Base-by-base conservation (phyloP, 2,797 vertebrate species). In the Vespertilio murinus region DNA sequence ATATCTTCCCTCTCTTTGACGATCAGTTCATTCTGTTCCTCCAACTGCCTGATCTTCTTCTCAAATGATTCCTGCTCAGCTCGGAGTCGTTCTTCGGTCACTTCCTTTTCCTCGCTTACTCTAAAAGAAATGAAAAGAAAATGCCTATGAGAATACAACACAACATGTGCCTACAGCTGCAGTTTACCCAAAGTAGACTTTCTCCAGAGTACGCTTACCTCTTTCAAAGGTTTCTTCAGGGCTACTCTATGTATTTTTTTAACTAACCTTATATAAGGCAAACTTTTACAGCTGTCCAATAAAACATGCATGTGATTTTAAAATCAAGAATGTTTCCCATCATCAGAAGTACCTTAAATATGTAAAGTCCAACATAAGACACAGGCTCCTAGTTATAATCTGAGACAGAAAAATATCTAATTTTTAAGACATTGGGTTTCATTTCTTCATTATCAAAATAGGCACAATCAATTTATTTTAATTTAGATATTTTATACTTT, bases 91-190 rank as follows among this genome's bases (percentile, higher is more conserved):
- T 99, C 99, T 91, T 99, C 98, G 0, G 99, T 99, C 97, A 99
- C 99, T 79, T 99, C 99, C 96, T 99, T 99, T 98, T 99, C 99
- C 97, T 99, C 99, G 25, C 99, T 99, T 93, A 99, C 98, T 98
- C 99, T 99, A 98, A 74, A 97, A 98, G 89, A 71, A 71, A 73
- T 20, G 17, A 88, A 74, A 64, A 61, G 30, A 92, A 89, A 89
- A 74, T 7, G 28, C 8, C 18, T 13, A 25, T 93, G 23, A 93
- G 67, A 75, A 73, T 35, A 61, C 93, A 96, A 96, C 84, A 93
- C 96, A 95, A 92, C 69, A 84, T 1, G 86, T 23, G 40, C 13
- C 30, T 17, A 95, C 2, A 90, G 81, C 18, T 70, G 87, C 3
- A 83, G 8, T 65, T 86, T 25, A 65, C n/a, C 12, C 90, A 91